Base-by-base conservation (phyloP, 2,113 vertebrate genomes). In the Chionodraco myersi region DNA sequence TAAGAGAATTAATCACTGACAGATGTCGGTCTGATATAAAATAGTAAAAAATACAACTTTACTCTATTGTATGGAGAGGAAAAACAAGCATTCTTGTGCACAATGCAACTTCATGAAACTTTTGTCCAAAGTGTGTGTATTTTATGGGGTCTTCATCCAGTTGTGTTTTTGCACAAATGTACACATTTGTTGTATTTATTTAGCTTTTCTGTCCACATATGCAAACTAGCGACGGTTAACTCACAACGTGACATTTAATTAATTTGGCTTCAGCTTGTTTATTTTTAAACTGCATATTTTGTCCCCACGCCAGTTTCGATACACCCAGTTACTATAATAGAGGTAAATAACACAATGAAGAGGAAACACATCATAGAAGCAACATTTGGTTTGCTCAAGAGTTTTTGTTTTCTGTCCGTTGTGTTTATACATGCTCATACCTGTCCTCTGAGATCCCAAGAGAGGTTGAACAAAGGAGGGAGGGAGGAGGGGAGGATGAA, bases 351-450 rank as follows among this genome's bases (percentile, higher is more conserved):
- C 4, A 51, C 51, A 47, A 52, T 67, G 53, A 78, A 85, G 49
- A 57, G 30, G 41, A 61, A 62, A 62, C 47, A 72, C 13, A 34
- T 26, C 70, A 5, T 30, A 30, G 66, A n/a, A 41, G 59, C 57
- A 15, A 52, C 47, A 30, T 58, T 41, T 48, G 16, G 60, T 70
- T 80, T 62, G 26, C 58, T 62, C 36, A 66, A 54, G 79, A 63
- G 59, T 64, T 64, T 80, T 64, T 77, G 9, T 75, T 79, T 69
- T 78, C 77, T 65, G 36, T 71, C 10, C 2, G 0, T 51, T 9
- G 1, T 8, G 68, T 83, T 77, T 60, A 10, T 52, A n/a, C 92
- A 10, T 91, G 92, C 81, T 81, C 64, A 1, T 89, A 87, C 92
- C 74, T 90, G 91, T 86, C 80, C 16, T n/a, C 75, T 2, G 10